These are phyloP conservation scores for Halichoerus grypus DNA, from an alignment of 2,113 vertebrate species.

Conservation along the genomic window DNA sequence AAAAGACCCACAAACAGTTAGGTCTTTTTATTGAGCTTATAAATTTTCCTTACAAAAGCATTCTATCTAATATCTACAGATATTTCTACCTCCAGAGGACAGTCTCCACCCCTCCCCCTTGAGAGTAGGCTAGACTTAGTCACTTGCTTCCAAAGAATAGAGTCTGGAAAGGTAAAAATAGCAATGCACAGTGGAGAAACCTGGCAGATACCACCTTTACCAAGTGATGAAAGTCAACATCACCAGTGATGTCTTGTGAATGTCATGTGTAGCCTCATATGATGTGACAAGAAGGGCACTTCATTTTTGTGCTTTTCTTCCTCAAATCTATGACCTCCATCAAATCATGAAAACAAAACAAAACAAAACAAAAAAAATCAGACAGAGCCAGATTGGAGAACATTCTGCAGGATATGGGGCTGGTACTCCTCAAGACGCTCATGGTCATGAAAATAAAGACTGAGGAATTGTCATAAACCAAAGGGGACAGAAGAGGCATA, in stretches of 20 bases:
- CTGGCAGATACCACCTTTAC: not conserved
- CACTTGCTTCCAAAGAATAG: not conserved
- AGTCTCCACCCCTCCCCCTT: too few species aligned
- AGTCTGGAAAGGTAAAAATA: not conserved
- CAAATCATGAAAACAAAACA: not conserved
- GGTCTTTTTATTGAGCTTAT: not conserved
- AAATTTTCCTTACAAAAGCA: not conserved
- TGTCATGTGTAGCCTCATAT: not conserved
- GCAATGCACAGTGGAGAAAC: fast-evolving
- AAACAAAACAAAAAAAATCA: not conserved
- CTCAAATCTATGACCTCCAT: not conserved
- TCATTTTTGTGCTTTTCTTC: not conserved
- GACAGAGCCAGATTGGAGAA: not conserved
- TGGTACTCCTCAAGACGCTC: not conserved
- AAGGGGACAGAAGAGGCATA: not conserved
- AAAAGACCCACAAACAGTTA: not conserved
- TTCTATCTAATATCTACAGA: not conserved
- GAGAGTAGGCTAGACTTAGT: not conserved
- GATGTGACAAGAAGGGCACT: not conserved
- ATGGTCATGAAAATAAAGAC: not conserved
- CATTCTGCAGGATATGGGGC: fast-evolving
- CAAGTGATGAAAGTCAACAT: not conserved
- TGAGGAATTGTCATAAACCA: not conserved
- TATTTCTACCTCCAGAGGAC: not conserved
- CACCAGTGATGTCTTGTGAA: not conserved